Conservation (phyloP, 2,113 vertebrate species). For the Atherinomorus stipes region DNA sequence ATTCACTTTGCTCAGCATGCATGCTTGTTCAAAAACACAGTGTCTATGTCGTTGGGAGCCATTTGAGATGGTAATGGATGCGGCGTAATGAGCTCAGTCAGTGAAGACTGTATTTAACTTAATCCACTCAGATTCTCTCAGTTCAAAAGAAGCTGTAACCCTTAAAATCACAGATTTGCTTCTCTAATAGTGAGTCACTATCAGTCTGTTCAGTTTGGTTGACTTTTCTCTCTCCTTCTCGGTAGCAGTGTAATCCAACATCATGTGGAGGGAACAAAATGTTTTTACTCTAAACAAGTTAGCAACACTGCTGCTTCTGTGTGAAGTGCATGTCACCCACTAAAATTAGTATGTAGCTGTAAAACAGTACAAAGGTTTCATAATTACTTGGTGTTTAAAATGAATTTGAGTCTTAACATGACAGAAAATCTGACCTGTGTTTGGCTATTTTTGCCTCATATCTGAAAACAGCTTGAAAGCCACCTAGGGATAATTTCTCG, state of each 20-base stretch:
- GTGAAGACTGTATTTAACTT: conserved; percentile 12
- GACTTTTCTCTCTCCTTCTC: background rate
- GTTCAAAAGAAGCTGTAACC: background rate
- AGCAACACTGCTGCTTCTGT: background rate
- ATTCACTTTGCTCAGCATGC: conserved; percentile 50
- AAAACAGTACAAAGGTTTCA: background rate
- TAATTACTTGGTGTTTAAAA: background rate
- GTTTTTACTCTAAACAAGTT: background rate
- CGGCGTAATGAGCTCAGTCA: conserved; percentile 4
- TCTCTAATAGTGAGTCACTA: background rate
- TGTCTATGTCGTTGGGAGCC: conserved; percentile 14
- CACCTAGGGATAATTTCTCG: background rate
- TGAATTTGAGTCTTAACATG: background rate
- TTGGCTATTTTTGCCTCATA: background rate
- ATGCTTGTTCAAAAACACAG: conserved; percentile 24
- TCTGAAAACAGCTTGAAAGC: background rate
- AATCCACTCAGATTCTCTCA: conserved; percentile 2
- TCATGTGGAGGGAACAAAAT: background rate
- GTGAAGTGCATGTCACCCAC: background rate
- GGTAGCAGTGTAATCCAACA: conserved; percentile 6
- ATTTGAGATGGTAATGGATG: background rate
- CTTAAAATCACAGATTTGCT: conserved; percentile 15
- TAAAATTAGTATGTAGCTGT: background rate
- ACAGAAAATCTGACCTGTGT: background rate
- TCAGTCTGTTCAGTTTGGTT: too few relatives aligned